These are phyloP conservation scores for Sminthurides aquaticus DNA, from an alignment of 2,888 invertebrate species.

Conservation along the genomic window DNA sequence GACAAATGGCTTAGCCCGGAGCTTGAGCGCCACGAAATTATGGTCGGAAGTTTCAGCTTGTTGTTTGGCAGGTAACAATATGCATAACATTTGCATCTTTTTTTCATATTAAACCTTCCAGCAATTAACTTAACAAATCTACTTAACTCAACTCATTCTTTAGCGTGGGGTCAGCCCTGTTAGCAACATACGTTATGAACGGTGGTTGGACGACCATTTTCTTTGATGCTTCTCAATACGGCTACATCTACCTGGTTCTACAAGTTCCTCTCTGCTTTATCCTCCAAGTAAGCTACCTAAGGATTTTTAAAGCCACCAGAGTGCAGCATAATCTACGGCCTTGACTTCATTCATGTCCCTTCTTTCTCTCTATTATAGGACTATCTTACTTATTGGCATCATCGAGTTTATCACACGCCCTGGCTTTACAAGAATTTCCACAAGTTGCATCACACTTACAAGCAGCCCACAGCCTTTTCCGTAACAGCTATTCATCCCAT, in stretches of 20 bases:
- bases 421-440: slow-evolving; percentile 64
- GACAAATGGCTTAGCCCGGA: slow-evolving; percentile 60
- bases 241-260: slow-evolving; percentile 59
- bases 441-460: slow-evolving; percentile 67
- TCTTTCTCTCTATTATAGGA: slow-evolving; percentile 48
- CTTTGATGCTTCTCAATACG: slow-evolving; percentile 57
- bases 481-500: slow-evolving; percentile 67
- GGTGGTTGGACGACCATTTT: slow-evolving; percentile 61
- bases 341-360: no score
- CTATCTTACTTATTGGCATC: slow-evolving; percentile 60
- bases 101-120: neutral
- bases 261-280: slow-evolving; percentile 61
- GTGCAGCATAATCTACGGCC: no score
- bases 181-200: slow-evolving; percentile 61
- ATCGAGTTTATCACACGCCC: slow-evolving; percentile 61
- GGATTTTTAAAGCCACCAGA: no score
- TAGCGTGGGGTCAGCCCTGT: slow-evolving; percentile 54
- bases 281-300: slow-evolving; percentile 56
- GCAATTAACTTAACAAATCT: neutral
- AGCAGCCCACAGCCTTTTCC: slow-evolving; percentile 67
- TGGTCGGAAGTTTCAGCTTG: slow-evolving; percentile 57
- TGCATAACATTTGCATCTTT: neutral
- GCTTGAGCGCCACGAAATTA: slow-evolving; percentile 61
- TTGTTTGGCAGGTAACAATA: slow-evolving; percentile 34
- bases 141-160: neutral